Evolutionary conservation across 2,888 invertebrate species (phyloP).

Genomic region (Lasioglossum vierecki): DNA sequence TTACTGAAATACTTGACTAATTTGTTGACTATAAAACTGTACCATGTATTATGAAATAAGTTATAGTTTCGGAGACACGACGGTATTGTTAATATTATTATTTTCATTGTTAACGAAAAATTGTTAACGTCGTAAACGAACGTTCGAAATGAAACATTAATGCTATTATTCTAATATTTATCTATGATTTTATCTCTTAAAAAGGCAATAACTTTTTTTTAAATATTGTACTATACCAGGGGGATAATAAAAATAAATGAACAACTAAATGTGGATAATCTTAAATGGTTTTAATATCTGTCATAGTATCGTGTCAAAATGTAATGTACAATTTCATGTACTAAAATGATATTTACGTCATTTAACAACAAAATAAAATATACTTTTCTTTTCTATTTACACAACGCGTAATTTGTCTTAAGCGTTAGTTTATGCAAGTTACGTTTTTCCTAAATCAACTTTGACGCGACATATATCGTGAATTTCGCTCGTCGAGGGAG

Average conservation of each 20-base stretch:
- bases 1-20: neutral
- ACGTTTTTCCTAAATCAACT: neutral
- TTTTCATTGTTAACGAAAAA: neutral
- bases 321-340: neutral
- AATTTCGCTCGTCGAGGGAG: conserved; percentile 7
- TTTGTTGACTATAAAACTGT: neutral
- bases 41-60: neutral
- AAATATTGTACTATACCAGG: too few species aligned
- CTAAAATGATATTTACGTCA: neutral
- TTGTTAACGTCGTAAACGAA: neutral
- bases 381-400: neutral
- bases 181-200: too few species aligned
- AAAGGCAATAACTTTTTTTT: too few species aligned
- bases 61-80: neutral
- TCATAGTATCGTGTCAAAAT: neutral
- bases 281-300: neutral
- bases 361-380: neutral
- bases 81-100: neutral
- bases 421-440: neutral
- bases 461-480: too few species aligned
- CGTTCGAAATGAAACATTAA: neutral
- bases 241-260: neutral
- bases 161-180: too few species aligned
- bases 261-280: neutral
- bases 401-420: neutral